Conservation (phyloP, 1,140 invertebrate species). For the Helicoverpa zea region DNA sequence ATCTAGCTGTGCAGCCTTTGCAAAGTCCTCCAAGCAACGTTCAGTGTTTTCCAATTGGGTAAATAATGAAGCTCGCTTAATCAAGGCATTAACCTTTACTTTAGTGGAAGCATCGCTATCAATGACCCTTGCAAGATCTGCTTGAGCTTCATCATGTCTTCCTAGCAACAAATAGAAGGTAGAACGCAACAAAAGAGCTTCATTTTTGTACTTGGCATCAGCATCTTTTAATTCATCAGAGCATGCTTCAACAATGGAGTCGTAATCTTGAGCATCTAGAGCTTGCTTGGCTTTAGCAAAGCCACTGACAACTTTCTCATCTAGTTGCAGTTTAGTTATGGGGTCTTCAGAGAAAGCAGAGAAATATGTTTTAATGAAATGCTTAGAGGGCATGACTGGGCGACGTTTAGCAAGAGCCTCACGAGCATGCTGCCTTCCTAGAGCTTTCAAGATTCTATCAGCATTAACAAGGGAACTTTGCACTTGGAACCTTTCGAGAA, state of each 20-base stretch:
- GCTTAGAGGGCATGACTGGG: conserved; percentile 93
- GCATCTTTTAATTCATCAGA: conserved; percentile 91
- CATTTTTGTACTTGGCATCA: conserved; percentile 85
- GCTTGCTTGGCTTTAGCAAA: conserved; percentile 90
- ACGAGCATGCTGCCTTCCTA: conserved; percentile 90
- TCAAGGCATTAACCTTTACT: conserved; percentile 94
- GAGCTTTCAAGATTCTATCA: conserved; percentile 94
- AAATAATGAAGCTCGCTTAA: conserved; percentile 94
- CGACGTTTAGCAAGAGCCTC: conserved; percentile 90
- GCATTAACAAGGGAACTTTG: conserved; percentile 92
- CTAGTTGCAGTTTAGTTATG: conserved; percentile 82
- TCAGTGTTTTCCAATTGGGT: conserved; percentile 93
- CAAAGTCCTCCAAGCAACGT: conserved; percentile 93
- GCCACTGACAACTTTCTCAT: conserved; percentile 83
- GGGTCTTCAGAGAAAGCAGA: conserved; percentile 95
- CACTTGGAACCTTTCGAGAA: conserved; percentile 96
- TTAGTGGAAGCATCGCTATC: conserved; percentile 87
- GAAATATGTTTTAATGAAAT: conserved; percentile 95
- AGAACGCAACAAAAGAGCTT: conserved; percentile 92
- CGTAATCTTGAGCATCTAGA: conserved; percentile 91
- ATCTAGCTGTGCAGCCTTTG: conserved; percentile 91
- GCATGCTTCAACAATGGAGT: conserved; percentile 93
- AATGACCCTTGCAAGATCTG: conserved; percentile 91
- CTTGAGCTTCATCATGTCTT: conserved; percentile 89
- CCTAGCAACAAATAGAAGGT: conserved; percentile 94